phyloP scores from a whole-genome alignment of 2,888 invertebrate species.

The Acleris sparsana region DNA sequence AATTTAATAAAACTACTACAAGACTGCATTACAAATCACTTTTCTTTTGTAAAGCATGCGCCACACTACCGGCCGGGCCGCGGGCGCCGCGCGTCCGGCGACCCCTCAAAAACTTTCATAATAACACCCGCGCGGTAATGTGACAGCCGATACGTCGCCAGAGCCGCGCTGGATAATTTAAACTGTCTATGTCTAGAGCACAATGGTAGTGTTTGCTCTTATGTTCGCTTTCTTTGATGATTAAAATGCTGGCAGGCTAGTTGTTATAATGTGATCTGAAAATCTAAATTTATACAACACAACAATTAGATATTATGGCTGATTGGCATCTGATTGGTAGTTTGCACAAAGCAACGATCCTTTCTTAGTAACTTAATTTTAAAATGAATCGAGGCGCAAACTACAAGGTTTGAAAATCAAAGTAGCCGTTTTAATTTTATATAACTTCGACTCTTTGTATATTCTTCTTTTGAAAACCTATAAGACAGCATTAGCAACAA shows the following conservation, averaged over 20 bases:
- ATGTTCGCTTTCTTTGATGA: background rate
- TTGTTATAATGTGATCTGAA: too few species aligned
- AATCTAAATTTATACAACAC: too few species aligned
- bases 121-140: constrained; percentile 77
- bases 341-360: too few species aligned
- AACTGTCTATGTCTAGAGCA: constrained; percentile 60
- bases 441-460: background rate
- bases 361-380: too few species aligned
- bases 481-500: constrained; percentile 19
- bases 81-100: constrained; percentile 74
- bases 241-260: too few species aligned
- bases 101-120: constrained; percentile 83
- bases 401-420: too few species aligned
- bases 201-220: constrained; percentile 26
- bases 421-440: background rate
- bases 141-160: constrained; percentile 84
- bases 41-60: constrained; percentile 40
- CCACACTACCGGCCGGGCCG: constrained; percentile 51
- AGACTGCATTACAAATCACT: background rate
- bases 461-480: background rate
- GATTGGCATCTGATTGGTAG: too few species aligned
- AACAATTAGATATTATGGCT: too few species aligned
- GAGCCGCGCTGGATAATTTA: constrained; percentile 60
- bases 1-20: background rate
- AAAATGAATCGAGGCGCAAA: too few species aligned